Base-by-base conservation (phyloP, 2,797 vertebrate genomes). In the Pseudomugil gertrudae region DNA sequence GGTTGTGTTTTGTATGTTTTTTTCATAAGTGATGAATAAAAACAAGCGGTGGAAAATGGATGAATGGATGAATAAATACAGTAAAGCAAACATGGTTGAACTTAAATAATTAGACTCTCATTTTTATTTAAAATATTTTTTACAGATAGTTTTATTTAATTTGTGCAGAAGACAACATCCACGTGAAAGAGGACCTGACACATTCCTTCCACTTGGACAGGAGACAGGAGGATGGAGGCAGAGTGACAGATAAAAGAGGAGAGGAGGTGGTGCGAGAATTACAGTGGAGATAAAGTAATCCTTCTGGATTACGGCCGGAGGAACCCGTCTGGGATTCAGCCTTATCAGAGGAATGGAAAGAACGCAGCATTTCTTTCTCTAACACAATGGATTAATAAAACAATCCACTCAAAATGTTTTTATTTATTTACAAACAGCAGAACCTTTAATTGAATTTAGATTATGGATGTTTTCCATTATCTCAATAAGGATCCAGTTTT, bases 321-420 rank as follows among this genome's bases (percentile, higher is more conserved):
- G 64, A 82, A 69, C 48, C 73, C 33, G 76, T 78, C 73, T 84
- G 87, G 88, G 89, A 90, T 91, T 73, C 69, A 23, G 52, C 35
- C 38, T 32, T 72, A 81, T 90, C 86, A 82, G 76, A 60, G 10
- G 67, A 91, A 92, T 89, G 87, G 69, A 69, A 90, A 80, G 81
- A 91, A 92, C 79, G 74, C 72, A 33, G 54, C 81, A 81, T 84
- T 66, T 30, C n/a, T 69, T 73, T 71, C 62, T 72, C 38, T 67
- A 11, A 60, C 50, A 61, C 40, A 29, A n/a, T 2, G 13, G 66
- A 73, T 66, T 66, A 66, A 70, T 47, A 63, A 73, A 80, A 57
- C 5, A 40, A 5, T 40, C 48, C 3, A 50, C 13, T 64, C 43
- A 35, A 27, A 70, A 43, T 50, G 33, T 45, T 57, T 69, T 1